These are phyloP conservation scores for Hypotaenidia philippensis DNA, from an alignment of 2,797 vertebrate species.

Conservation along the genomic window DNA sequence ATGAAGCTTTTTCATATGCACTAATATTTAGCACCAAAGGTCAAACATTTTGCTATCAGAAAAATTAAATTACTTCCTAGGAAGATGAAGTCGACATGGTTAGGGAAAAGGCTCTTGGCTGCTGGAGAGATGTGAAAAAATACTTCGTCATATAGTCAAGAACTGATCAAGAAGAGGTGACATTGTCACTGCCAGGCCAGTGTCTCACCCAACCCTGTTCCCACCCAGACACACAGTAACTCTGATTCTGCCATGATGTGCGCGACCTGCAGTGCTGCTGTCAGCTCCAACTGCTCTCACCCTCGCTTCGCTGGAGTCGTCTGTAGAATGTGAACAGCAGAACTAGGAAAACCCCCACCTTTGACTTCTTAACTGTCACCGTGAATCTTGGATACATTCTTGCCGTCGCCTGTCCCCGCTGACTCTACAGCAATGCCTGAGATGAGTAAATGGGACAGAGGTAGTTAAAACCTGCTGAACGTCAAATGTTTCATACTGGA, in stretches of 20 bases:
- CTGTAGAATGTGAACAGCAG: not conserved
- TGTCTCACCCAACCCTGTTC: not conserved
- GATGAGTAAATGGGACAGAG: not conserved
- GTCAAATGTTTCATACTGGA: not conserved
- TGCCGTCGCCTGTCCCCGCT: not conserved
- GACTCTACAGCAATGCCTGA: not conserved
- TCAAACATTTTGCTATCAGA: not conserved
- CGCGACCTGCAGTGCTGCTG: not conserved
- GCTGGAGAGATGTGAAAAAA: not conserved
- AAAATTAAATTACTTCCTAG: not conserved
- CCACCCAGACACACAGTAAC: no score
- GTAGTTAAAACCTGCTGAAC: not conserved
- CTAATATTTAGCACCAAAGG: not conserved
- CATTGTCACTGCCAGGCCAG: not conserved
- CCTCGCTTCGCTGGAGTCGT: accelerated
- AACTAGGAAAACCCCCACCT: not conserved
- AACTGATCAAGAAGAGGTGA: not conserved
- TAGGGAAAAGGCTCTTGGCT: not conserved
- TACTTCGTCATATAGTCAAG: not conserved
- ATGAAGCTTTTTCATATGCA: not conserved
- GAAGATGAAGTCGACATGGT: not conserved
- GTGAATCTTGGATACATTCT: not conserved
- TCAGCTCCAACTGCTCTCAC: not conserved
- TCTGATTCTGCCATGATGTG: not conserved
- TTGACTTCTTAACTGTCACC: not conserved